These are phyloP conservation scores for Halotydeus destructor DNA, from an alignment of 1,140 invertebrate genomes.

Conservation along the genomic window DNA sequence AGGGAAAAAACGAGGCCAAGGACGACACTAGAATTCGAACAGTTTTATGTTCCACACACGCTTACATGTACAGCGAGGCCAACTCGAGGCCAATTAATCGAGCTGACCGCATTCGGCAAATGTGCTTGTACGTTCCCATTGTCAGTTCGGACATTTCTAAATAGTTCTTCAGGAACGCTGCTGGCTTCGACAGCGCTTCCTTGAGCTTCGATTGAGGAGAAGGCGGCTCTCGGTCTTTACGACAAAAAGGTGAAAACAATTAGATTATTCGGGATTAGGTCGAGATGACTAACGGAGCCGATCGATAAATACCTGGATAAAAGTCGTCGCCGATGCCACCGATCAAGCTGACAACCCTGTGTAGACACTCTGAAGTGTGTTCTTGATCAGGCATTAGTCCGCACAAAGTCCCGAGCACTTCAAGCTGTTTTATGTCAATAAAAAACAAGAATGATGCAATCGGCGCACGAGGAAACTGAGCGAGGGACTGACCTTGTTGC, in stretches of 20 bases:
- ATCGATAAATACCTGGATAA: constrained; percentile 13
- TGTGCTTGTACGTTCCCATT: constrained; percentile 91
- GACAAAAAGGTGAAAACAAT: constrained; percentile 5
- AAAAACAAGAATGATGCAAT: constrained; percentile 3
- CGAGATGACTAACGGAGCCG: too few species aligned
- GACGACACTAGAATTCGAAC: not conserved
- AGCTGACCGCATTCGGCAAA: constrained; percentile 59
- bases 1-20: not conserved
- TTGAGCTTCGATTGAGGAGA: constrained; percentile 64
- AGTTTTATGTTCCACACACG: not conserved
- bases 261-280: too few species aligned
- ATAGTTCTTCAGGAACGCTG: constrained; percentile 70
- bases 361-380: constrained; percentile 54
- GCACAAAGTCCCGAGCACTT: constrained; percentile 64
- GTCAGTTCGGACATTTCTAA: constrained; percentile 79
- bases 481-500: constrained; percentile 48
- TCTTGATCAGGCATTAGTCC: constrained; percentile 68
- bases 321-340: constrained; percentile 47
- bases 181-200: constrained; percentile 69
- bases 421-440: constrained; percentile 33
- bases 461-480: constrained; percentile 11
- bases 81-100: constrained; percentile 66
- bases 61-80: constrained; percentile 60
- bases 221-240: constrained; percentile 25
- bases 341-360: constrained; percentile 66